Percentiles rank a stretch among this genome's conserved stretches.
Conservation (phyloP, 2,113 vertebrate genomes). For the Cynoglossus semilaevis region DNA sequence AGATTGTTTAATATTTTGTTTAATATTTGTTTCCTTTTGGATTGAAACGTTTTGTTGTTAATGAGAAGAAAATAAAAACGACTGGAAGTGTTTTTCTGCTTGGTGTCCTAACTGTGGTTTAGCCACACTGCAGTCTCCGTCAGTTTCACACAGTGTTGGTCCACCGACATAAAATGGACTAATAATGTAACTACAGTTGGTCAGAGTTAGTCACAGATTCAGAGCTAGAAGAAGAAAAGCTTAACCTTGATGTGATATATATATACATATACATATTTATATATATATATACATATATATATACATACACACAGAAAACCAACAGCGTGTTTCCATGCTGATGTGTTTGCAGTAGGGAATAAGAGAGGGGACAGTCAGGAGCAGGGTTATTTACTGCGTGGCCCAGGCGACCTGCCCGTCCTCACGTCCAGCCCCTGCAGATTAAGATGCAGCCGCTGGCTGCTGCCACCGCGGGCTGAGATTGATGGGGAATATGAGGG, state of each 20-base stretch:
- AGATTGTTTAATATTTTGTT: no score
- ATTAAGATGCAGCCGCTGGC: slow-evolving; percentile 71
- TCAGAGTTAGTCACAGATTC: no score
- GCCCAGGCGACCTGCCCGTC: slow-evolving; percentile 71
- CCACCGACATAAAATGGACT: no score
- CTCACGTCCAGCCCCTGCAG: slow-evolving; percentile 70
- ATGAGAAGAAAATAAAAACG: no score
- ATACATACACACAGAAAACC: background rate
- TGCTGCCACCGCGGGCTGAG: slow-evolving; percentile 62
- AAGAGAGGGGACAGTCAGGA: slow-evolving; percentile 55
- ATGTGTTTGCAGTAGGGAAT: slow-evolving; percentile 28
- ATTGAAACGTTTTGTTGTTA: no score
- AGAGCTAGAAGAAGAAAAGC: no score
- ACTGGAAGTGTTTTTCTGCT: no score
- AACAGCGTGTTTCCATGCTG: slow-evolving; percentile 13
- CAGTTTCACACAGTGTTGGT: no score
- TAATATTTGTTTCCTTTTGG: no score
- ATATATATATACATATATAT: background rate
- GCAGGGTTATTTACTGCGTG: slow-evolving; percentile 68
- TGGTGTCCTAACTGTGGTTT: background rate
- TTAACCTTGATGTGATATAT: no score
- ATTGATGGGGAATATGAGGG: slow-evolving; percentile 72
- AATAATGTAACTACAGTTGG: no score
- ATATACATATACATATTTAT: no score
- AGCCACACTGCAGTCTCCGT: background rate